Evolutionary conservation across 2,888 invertebrate species (phyloP), one percentile per base, ranked within the genome.

Genomic region (Tanaodytes sp.): DNA sequence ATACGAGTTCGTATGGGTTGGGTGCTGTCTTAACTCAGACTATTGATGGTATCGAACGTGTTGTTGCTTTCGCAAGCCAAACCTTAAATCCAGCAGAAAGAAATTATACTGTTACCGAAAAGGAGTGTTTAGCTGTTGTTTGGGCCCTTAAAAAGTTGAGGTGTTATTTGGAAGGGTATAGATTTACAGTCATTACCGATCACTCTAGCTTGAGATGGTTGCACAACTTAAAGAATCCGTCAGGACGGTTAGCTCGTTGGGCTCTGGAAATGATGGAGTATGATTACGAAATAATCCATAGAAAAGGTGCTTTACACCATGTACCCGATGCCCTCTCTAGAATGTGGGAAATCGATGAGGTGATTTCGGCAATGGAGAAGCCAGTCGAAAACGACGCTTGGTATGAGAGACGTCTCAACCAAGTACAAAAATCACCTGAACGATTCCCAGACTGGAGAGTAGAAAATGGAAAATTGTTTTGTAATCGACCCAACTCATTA

Each of bases 361-460:
- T 1, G n/a, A 18, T 16, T 19, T 23, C 15, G 2, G 27, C 45
- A 1, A 8, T 27, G 20, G 23, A 20, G 1, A n/a, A n/a, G n/a
- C n/a, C n/a, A n/a, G 8, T 11, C 9, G 16, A 30, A 2, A 33
- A 1, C 12, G 19, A 49, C 12, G 37, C 37, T 14, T 49, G 49
- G 49, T 37, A 49, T 6, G 1, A 1, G 0, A 8, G 12, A 4
- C 5, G 31, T 9, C 3, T 37, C 0, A 1, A 37, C 19, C 9
- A 15, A 11, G 23, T 49, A 1, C 2, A 6, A 16, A 9, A 18
- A 3, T 46, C 6, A 4, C 46, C 31, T 1, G 18, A 46, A 31
- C 15, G 18, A 16, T 46, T 46, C 16, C 31, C 31, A 8, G 18
- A 46, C 16, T 48, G 48, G 36, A 33, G 33, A 33, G 15, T 59